Conservation (phyloP, 1,140 invertebrate genomes). For the Leptinotarsa lineolata region DNA sequence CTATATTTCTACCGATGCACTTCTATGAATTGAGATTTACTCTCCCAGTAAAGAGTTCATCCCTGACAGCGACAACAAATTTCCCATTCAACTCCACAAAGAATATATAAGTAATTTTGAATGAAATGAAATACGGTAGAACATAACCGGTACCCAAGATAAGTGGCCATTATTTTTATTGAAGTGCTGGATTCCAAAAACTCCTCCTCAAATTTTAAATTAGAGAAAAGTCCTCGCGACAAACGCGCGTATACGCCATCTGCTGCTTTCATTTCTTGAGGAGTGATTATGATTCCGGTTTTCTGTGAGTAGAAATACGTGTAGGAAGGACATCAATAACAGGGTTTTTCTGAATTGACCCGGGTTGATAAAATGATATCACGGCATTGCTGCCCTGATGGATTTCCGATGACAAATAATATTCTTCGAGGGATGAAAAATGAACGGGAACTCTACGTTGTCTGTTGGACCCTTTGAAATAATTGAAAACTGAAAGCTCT, state of each 20-base stretch:
- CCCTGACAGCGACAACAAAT: neutral
- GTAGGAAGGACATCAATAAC: neutral
- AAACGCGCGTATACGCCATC: neutral
- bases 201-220: neutral
- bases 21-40: too few species aligned
- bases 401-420: too few species aligned
- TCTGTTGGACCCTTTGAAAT: too few species aligned
- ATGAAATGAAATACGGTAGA: neutral
- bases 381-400: too few species aligned
- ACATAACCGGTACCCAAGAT: neutral
- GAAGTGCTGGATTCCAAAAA: neutral
- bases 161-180: conserved; percentile 1
- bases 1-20: too few species aligned
- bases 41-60: neutral
- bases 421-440: too few species aligned
- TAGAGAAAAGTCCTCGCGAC: neutral
- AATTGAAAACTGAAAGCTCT: too few species aligned
- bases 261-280: neutral
- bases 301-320: conserved; percentile 3
- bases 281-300: neutral
- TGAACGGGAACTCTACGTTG: too few species aligned
- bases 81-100: neutral
- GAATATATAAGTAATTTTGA: neutral
- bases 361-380: neutral
- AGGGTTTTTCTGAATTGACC: neutral